Evolutionary conservation across 2,113 vertebrate species (phyloP), one percentile per base, ranked within the genome.

Genomic region (Eretmochelys imbricata): DNA sequence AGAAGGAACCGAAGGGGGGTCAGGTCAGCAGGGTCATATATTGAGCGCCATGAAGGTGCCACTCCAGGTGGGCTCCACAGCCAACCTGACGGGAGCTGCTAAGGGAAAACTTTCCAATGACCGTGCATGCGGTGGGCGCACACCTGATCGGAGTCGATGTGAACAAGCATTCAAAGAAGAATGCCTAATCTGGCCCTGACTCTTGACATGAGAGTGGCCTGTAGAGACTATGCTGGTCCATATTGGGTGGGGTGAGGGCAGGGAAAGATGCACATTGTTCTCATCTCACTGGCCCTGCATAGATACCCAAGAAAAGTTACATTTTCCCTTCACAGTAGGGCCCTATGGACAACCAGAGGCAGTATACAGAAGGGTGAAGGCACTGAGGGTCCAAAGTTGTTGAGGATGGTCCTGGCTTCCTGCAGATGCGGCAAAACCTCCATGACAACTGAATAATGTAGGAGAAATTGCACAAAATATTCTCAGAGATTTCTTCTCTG

Each of bases 381-480:
- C 83, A 85, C 46, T 31, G 48, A 80, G 20, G 17, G 20, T 16
- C 2, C 13, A 84, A 51, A 79, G 6, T 38, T 38, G 53, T 46
- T 2, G 57, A 24, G 55, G 10, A 55, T 25, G 11, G 19, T 49
- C 93, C 76, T 48, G 46, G 80, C 84, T 79, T 95, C 16, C 81
- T 78, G 72, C 78, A 91, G 3, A 11, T 55, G 20, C 55, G 94
- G 62, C 78, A 97, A 75, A 85, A 46, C 57, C 12, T 80, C 62
- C 10, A 0, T 20, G 75, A 54, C 14, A 5, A 27, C 35, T 82
- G 16, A 94, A 78, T 82, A 89, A 79, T 24, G 8, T 59, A 79
- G 50, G 78, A 87, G 87, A 94, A 96, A 94, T 84, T 90, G 54
- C 80, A 90, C 85, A 90, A n/a, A 31, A 87, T n/a, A 1, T 49